Conservation (phyloP, 2,797 vertebrate genomes). For the Tapera naevia region DNA sequence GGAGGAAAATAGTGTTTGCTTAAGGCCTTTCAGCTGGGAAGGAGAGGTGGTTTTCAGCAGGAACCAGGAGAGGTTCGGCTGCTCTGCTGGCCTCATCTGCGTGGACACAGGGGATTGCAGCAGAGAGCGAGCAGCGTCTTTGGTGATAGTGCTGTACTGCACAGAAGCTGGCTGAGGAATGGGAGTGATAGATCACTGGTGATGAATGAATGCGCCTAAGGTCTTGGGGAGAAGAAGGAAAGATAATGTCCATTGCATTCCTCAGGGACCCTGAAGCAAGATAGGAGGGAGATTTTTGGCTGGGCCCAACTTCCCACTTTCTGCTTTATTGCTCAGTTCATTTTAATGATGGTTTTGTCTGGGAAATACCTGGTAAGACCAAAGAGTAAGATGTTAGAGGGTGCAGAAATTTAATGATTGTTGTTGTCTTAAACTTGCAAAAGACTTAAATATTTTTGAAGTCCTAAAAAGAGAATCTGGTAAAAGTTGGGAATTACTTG, state of each 20-base stretch:
- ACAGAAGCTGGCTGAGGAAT: rapidly evolving
- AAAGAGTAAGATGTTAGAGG: not conserved
- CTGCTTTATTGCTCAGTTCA: not conserved
- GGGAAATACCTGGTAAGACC: not conserved
- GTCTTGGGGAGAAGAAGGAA: not conserved
- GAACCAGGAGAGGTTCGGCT: not conserved
- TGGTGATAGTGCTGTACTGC: not conserved
- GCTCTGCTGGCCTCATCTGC: rapidly evolving
- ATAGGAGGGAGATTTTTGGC: not conserved
- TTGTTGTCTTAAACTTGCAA: not conserved
- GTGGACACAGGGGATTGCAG: not conserved
- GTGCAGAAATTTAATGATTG: not conserved
- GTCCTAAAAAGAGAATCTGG: not conserved
- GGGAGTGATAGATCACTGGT: not conserved
- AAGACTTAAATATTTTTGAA: not conserved
- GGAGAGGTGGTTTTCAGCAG: not conserved
- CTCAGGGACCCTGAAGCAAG: not conserved
- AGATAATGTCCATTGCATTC: not conserved
- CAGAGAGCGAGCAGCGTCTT: not conserved
- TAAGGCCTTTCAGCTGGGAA: not conserved
- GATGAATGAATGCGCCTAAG: not conserved
- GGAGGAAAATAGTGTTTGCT: not conserved
- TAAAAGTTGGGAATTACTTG: not conserved
- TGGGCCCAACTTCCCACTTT: not conserved
- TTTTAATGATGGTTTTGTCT: not conserved